Evolutionary conservation across 2,888 invertebrate species (phyloP).

Genomic region (Ectropis crepuscularia): DNA sequence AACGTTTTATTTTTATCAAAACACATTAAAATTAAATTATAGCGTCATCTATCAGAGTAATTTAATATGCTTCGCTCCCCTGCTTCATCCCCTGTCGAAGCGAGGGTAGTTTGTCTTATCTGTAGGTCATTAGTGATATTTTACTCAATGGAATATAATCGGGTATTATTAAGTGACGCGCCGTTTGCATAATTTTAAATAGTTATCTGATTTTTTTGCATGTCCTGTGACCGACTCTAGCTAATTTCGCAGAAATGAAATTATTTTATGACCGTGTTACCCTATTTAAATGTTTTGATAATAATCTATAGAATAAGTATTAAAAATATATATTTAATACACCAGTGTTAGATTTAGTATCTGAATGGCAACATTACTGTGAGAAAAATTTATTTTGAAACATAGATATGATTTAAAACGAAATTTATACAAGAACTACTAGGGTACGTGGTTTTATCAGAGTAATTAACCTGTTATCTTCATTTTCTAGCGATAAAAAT

Average conservation of each 20-base stretch:
- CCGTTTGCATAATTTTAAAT: constrained; percentile 34
- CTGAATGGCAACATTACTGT: not conserved
- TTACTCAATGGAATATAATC: constrained; percentile 29
- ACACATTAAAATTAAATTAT: constrained; percentile 82
- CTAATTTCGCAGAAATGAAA: not conserved
- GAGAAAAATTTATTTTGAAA: not conserved
- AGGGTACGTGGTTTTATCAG: too few relatives aligned
- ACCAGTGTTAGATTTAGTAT: too few relatives aligned
- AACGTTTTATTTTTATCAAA: constrained; percentile 72
- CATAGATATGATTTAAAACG: too few relatives aligned
- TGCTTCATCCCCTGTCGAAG: constrained; percentile 54
- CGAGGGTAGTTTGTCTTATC: constrained; percentile 74
- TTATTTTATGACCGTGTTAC: constrained; percentile 11
- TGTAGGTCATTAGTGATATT: constrained; percentile 62
- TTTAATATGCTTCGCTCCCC: constrained; percentile 68
- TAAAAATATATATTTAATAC: too few relatives aligned
- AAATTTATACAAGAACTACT: too few relatives aligned
- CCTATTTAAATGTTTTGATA: constrained; percentile 3
- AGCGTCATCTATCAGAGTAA: constrained; percentile 79
- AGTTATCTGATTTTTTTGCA: constrained; percentile 22
- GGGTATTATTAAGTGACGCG: constrained; percentile 32
- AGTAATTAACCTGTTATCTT: too few relatives aligned
- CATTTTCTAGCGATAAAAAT: too few relatives aligned
- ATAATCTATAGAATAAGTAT: not conserved
- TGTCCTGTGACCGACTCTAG: not conserved